These are phyloP conservation scores for Poecile montanus DNA, from an alignment of 2,797 vertebrate genomes.

Conservation along the genomic window DNA sequence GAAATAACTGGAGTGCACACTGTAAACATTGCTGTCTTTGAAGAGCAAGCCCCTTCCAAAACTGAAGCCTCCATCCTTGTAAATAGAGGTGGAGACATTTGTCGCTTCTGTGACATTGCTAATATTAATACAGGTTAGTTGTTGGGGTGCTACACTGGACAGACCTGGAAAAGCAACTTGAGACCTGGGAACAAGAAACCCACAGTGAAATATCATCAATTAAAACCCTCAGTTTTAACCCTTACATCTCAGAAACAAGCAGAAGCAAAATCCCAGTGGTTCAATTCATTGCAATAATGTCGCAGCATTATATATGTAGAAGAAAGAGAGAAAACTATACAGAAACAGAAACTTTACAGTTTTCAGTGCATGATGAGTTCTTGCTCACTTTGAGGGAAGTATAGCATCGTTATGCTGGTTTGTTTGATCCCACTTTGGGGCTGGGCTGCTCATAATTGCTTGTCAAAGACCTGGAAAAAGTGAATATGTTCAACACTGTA, in stretches of 20 bases:
- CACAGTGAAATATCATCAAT: neutral
- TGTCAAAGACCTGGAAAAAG: neutral
- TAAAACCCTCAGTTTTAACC: neutral
- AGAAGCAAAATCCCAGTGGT: neutral
- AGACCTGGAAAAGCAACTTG: neutral
- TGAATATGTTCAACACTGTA: neutral
- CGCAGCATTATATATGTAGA: neutral
- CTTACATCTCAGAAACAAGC: neutral
- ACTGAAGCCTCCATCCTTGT: slow-evolving; percentile 20
- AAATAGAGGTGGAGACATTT: neutral
- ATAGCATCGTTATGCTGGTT: neutral
- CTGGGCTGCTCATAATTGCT: neutral
- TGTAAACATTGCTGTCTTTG: slow-evolving; percentile 21
- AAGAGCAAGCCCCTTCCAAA: slow-evolving; percentile 43
- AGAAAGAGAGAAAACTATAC: neutral
- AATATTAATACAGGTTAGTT: neutral
- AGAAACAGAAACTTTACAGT: neutral
- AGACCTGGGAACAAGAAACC: neutral
- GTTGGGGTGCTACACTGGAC: neutral
- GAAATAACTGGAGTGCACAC: slow-evolving; percentile 73
- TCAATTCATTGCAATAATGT: neutral
- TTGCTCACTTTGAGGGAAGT: neutral
- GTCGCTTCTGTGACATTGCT: neutral
- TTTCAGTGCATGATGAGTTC: neutral
- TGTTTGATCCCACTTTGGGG: neutral